A percentile compares a stretch with the other conserved stretches of the same genome.
Conservation (phyloP, 2,113 vertebrate species). For the Leptobrachium ailaonicum region DNA sequence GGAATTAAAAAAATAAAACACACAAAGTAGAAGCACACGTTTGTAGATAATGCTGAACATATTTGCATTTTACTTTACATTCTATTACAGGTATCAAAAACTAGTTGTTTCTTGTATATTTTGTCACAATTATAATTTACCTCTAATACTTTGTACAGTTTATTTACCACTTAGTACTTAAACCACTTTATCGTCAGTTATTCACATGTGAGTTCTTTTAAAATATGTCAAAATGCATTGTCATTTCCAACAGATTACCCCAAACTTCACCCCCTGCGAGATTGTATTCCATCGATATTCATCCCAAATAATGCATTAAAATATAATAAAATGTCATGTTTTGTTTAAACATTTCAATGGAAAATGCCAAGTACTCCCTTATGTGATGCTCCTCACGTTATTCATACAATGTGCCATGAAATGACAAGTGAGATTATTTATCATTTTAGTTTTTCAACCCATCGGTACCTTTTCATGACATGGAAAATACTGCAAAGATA, state of each 20-base stretch:
- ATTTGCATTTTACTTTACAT: slow-evolving; percentile 36
- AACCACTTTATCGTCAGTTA: slow-evolving; percentile 9
- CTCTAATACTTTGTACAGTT: slow-evolving; percentile 25
- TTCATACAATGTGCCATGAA: too few relatives aligned
- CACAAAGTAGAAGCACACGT: slow-evolving; percentile 32
- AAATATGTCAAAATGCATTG: neutral
- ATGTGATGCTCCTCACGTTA: too few relatives aligned
- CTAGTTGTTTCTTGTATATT: slow-evolving; percentile 23
- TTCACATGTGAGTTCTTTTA: neutral
- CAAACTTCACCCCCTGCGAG: neutral
- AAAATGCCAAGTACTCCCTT: too few relatives aligned
- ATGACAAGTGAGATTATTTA: too few relatives aligned
- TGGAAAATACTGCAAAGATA: too few relatives aligned
- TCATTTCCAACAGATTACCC: neutral
- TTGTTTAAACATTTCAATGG: too few relatives aligned
- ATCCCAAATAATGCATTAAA: too few relatives aligned
- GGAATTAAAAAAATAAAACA: slow-evolving; percentile 13
- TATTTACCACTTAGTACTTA: slow-evolving; percentile 11
- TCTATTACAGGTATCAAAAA: slow-evolving; percentile 40
- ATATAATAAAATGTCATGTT: too few relatives aligned
- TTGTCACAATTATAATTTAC: slow-evolving; percentile 15
- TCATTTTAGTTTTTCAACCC: too few relatives aligned
- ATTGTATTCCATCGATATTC: neutral
- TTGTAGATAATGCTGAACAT: slow-evolving; percentile 25
- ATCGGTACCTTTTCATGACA: too few relatives aligned